These are phyloP conservation scores for Dendrolimus houi DNA, from an alignment of 2,888 invertebrate genomes.

Conservation along the genomic window DNA sequence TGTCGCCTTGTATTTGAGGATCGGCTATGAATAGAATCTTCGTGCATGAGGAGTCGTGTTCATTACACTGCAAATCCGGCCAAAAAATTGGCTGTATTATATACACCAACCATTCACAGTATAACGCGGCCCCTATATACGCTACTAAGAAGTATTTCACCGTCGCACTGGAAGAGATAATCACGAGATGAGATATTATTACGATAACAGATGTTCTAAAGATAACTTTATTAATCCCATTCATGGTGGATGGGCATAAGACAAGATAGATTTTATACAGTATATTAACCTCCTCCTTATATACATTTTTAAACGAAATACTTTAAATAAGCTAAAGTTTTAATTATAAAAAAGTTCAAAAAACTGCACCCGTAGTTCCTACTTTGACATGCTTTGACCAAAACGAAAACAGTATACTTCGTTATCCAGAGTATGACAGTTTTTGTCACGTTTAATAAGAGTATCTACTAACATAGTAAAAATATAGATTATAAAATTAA, in stretches of 20 bases:
- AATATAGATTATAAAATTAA: no score
- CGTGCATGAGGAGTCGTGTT: conserved; percentile 67
- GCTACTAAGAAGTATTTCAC: conserved; percentile 44
- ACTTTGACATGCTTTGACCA: no score
- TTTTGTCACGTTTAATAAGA: no score
- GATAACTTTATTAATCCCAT: not conserved
- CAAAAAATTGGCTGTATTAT: conserved; percentile 50
- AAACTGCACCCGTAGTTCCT: no score
- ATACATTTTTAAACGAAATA: conserved; percentile 24
- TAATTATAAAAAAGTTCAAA: no score
- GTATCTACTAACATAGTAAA: no score
- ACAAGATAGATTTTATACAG: not conserved
- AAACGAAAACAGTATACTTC: no score
- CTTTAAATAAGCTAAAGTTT: no score
- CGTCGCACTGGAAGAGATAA: conserved; percentile 33
- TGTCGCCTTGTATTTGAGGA: conserved; percentile 93
- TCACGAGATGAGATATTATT: not conserved
- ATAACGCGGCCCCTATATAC: conserved; percentile 44
- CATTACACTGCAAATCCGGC: conserved; percentile 62
- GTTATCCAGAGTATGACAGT: no score
- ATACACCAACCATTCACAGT: conserved; percentile 77
- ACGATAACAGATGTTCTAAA: not conserved
- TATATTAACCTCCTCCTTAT: conserved; percentile 35
- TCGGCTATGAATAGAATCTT: conserved; percentile 88
- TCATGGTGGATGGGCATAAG: no score